phyloP scores from a whole-genome alignment of 2,888 invertebrate genomes.

The Anodontia alba region DNA sequence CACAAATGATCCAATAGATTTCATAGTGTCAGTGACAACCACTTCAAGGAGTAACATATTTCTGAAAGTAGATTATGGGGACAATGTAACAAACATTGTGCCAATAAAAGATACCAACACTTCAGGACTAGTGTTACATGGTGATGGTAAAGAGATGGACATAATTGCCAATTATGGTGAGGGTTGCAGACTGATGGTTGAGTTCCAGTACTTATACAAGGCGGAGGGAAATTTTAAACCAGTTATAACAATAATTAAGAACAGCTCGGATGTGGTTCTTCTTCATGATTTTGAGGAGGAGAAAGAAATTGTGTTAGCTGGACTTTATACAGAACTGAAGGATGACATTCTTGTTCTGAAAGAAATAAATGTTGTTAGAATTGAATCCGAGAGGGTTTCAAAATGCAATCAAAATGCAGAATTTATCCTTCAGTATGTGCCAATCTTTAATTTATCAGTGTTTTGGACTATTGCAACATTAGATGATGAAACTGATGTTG shows the following conservation, averaged over 20 bases:
- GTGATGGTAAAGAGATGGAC: conserved; percentile 63
- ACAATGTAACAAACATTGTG: conserved; percentile 62
- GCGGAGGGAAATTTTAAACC: conserved; percentile 68
- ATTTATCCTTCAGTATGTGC: conserved; percentile 36
- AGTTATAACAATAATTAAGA: conserved; percentile 46
- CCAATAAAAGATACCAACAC: conserved; percentile 66
- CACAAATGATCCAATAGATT: conserved; percentile 55
- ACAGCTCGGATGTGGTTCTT: background rate
- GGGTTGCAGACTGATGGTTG: conserved; percentile 70
- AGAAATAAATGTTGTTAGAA: conserved; percentile 25
- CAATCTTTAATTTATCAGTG: conserved; percentile 42
- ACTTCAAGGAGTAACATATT: conserved; percentile 68
- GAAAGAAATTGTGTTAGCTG: background rate
- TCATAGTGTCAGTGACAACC: conserved; percentile 69
- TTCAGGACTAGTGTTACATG: conserved; percentile 57
- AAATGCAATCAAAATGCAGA: conserved; percentile 26
- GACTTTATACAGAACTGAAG: conserved; percentile 8
- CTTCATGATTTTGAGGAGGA: background rate
- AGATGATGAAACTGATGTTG: conserved; percentile 26
- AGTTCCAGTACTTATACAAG: conserved; percentile 69
- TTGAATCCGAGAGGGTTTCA: conserved; percentile 30
- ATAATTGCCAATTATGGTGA: conserved; percentile 75
- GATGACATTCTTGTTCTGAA: conserved; percentile 36
- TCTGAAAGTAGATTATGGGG: conserved; percentile 71
- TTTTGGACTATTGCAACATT: conserved; percentile 41